Percentiles rank a stretch among this genome's conserved stretches.
phyloP scores from a whole-genome alignment of 2,797 vertebrate species.

The Simalia tracyae region DNA sequence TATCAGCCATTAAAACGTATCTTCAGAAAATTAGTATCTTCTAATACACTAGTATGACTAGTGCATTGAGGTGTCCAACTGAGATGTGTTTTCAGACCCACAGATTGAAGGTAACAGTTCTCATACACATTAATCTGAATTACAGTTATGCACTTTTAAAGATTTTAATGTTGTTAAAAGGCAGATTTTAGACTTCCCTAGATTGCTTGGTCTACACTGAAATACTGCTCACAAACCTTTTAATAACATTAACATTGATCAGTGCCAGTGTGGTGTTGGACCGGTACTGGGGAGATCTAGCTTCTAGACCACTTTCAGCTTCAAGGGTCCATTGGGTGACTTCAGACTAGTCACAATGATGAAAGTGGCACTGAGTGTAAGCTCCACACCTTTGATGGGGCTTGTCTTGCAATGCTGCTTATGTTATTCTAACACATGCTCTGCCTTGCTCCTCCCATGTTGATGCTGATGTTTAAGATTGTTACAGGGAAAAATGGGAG shows the following conservation, averaged over 20 bases:
- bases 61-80: background rate
- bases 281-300: background rate
- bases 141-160: rapidly evolving
- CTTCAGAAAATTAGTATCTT: background rate
- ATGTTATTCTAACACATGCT: background rate
- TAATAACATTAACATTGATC: background rate
- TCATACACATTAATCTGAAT: background rate
- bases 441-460: background rate
- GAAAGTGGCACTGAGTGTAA: background rate
- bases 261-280: background rate
- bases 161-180: rapidly evolving
- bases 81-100: slow-evolving; percentile 17
- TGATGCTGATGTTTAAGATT: background rate
- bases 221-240: slow-evolving; percentile 16
- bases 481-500: background rate
- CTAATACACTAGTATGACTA: slow-evolving; percentile 18
- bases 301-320: background rate
- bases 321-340: background rate
- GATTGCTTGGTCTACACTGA: slow-evolving; percentile 31
- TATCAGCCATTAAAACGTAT: background rate
- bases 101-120: rapidly evolving
- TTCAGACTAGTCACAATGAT: background rate
- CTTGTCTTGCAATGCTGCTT: background rate
- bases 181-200: slow-evolving; percentile 9
- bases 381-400: background rate